These are phyloP conservation scores for Aphis gossypii DNA, from an alignment of 1,140 invertebrate species.

Conservation along the genomic window DNA sequence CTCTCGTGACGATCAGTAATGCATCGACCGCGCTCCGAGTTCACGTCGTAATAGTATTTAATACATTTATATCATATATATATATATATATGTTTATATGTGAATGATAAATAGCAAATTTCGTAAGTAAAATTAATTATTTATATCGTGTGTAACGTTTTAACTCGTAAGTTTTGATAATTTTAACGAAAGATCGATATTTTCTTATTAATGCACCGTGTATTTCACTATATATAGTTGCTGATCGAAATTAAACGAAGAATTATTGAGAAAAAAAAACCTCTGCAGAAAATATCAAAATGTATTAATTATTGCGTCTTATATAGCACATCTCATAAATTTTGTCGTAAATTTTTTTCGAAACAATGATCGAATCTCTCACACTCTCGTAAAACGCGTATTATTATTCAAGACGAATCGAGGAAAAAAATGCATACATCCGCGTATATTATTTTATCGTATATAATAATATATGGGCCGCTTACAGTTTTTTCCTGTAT, in stretches of 20 bases:
- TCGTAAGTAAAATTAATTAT: background rate
- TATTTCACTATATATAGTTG: background rate
- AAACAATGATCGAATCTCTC: background rate
- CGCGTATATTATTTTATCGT: background rate
- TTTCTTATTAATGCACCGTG: background rate
- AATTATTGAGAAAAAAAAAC: too few relatives aligned
- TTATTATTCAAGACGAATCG: background rate
- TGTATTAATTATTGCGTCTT: too few relatives aligned
- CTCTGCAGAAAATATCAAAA: too few relatives aligned
- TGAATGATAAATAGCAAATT: background rate
- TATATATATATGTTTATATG: background rate
- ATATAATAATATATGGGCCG: background rate
- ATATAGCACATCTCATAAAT: background rate
- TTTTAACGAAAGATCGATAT: background rate
- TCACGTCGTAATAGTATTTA: background rate
- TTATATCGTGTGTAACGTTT: background rate
- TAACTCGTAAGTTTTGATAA: background rate
- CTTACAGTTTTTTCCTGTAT: conserved; percentile 55
- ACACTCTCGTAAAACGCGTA: background rate
- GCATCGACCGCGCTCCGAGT: background rate
- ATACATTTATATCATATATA: background rate
- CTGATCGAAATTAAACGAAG: background rate
- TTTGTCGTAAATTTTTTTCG: background rate
- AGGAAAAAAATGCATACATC: background rate
- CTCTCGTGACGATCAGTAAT: background rate